phyloP scores from a whole-genome alignment of 2,797 vertebrate genomes.

The Hozukius guyotensis region DNA sequence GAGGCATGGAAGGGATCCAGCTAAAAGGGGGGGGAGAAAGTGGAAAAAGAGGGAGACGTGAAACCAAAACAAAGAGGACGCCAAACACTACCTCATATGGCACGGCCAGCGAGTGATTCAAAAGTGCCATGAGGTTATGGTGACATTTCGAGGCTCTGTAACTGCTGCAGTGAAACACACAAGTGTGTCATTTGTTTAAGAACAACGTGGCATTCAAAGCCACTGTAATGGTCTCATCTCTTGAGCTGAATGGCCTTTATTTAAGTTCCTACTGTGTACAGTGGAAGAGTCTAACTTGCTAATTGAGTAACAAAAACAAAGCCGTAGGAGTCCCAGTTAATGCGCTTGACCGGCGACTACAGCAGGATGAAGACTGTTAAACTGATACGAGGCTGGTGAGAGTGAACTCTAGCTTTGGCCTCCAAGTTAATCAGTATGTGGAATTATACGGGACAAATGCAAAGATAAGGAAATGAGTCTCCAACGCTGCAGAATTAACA shows the following conservation, averaged over 20 bases:
- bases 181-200: constrained; percentile 7
- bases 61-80: constrained; percentile 19
- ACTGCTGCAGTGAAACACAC: not conserved
- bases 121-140: not conserved
- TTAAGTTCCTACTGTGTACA: constrained; percentile 23
- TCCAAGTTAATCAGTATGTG: not conserved
- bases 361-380: constrained; percentile 36
- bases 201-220: constrained; percentile 20
- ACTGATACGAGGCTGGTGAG: constrained; percentile 25
- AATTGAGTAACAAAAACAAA: constrained; percentile 61
- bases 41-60: not conserved
- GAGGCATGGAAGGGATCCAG: constrained; percentile 91
- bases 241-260: constrained; percentile 20
- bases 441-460: not conserved
- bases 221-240: constrained; percentile 25
- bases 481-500: not conserved
- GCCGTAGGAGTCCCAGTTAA: constrained; percentile 39
- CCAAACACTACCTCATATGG: constrained; percentile 5
- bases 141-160: not conserved
- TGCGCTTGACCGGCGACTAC: constrained; percentile 25
- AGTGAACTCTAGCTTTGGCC: not conserved
- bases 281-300: constrained; percentile 40
- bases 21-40: constrained; percentile 65
- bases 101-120: not conserved
- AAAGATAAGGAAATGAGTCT: not conserved